Evolutionary conservation across 2,797 vertebrate genomes (phyloP).

Genomic region (Typhlichthys eigenmanni): DNA sequence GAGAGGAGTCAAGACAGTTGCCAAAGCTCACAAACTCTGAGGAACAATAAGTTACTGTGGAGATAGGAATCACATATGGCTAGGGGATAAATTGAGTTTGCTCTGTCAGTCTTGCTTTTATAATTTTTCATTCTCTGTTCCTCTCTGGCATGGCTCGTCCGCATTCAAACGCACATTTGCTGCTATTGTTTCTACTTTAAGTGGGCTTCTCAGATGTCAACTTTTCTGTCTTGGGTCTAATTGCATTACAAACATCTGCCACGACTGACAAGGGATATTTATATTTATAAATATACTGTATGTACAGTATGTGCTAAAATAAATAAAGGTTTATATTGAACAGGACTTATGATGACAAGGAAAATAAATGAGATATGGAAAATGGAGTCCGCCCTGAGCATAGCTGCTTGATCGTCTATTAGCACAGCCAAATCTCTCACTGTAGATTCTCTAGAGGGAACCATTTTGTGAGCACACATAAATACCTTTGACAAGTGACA

Average conservation of each 20-base stretch:
- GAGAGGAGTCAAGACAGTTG: slow-evolving; percentile 45
- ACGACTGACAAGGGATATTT: not conserved
- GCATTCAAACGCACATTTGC: not conserved
- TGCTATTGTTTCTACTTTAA: too few relatives aligned
- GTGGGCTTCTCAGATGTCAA: slow-evolving; percentile 13
- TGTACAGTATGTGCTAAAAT: too few relatives aligned
- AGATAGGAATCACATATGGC: slow-evolving; percentile 69
- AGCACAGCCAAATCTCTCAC: slow-evolving; percentile 17
- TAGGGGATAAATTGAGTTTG: slow-evolving; percentile 63
- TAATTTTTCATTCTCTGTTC: slow-evolving; percentile 40
- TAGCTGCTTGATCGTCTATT: slow-evolving; percentile 21
- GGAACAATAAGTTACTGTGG: slow-evolving; percentile 76
- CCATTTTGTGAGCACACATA: slow-evolving; percentile 32
- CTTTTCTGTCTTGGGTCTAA: not conserved
- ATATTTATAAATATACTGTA: too few relatives aligned
- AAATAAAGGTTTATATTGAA: too few relatives aligned
- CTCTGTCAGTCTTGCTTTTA: slow-evolving; percentile 41
- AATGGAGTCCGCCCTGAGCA: slow-evolving; percentile 3
- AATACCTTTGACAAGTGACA: slow-evolving; percentile 39
- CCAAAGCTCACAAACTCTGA: slow-evolving; percentile 75
- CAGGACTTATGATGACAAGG: too few relatives aligned
- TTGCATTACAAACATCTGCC: slow-evolving; percentile 24
- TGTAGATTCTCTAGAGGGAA: slow-evolving; percentile 27
- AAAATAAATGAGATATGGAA: too few relatives aligned
- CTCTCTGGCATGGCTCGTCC: not conserved